Evolutionary conservation across 2,113 vertebrate species (phyloP), one percentile per base, ranked within the genome.

Genomic region (Perca fluviatilis): DNA sequence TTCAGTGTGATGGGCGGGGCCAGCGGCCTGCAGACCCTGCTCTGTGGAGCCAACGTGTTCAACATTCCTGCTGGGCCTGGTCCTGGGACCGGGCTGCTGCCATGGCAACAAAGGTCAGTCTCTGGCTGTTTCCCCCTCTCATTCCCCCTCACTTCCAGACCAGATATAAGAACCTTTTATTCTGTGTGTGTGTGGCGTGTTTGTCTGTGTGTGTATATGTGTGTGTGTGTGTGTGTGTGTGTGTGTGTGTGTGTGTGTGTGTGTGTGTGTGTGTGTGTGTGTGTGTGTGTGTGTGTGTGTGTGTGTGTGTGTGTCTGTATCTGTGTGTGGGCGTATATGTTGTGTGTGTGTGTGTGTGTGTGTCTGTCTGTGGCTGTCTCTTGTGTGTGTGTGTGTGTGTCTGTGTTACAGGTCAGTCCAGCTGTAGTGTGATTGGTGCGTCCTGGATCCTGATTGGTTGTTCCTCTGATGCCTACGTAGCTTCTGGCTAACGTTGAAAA

Each of bases 21-120:
- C 79, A 95, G 93, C 5, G 88, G 74, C 2, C 85, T 95, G 56
- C 93, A 95, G 86, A 60, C 61, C 0, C 0, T 95, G 14, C 87
- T 96, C 14, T 95, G 95, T 76, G 51, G 33, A 0, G 66, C 83
- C 27, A 95, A 95, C 63, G 13, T 93, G 25, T 15, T 96, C 33
- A 94, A 94, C 72, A n/a, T 23, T 91, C 0, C 4, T 94, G 56
- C 69, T 93, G 25, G 95, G 94, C 0, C 53, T 93, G 14, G 23
- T 96, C 57, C 88, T 93, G 86, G 95, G 96, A 12, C 92, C 21
- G 1, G 75, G 91, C 0, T 54, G 82, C 12, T 69, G 78, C 47
- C 80, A 80, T 40, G 40, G 40, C 6, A 94, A 93, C 70, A 86
- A 86, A 94, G 95, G 95, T 95, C 53, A 19, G 50, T 7, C 36